Base-by-base conservation (phyloP, 2,888 invertebrate species). In the Drosophila anceps region DNA sequence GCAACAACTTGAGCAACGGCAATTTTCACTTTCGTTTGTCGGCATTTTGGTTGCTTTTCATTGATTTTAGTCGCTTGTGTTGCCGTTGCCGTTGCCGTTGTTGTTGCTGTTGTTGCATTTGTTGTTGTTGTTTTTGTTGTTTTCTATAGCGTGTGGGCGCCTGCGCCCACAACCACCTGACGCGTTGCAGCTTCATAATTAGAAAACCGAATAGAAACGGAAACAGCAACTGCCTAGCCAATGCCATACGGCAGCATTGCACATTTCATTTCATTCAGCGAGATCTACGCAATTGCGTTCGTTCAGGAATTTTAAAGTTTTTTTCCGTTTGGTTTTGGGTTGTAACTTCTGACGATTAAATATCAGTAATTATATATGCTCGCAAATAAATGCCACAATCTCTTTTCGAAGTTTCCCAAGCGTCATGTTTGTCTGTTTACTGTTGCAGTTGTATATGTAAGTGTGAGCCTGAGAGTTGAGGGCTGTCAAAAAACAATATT, bases 11-110 rank as follows among this genome's bases (percentile, higher is more conserved):
- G 15, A 53, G 46, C 62, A 59, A 55, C 43, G 27, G 55, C 43
- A 66, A 67, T 55, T 72, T 81, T 81, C 68, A 77, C 73, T 79
- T 79, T 79, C 73, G 68, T 80, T 78, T 76, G 61, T 74, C 69
- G 62, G 41, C 65, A 29, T 60, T 62, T 61, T 61, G 33, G 64
- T 58, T 31, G 33, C 33, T 35, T 46, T 58, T 44, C 18, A 44
- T 46, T 62, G 48, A 48, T 57, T 71, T 62, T 61, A 24, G 12
- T 50, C 39, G 31, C 43, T 48, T 24, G 15, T 58, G 53, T 9
- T 53, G 24, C 4, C 33, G 31, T 20, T 33, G 35, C 29, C 37
- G 27, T 18, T 57, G 48, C 18, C 20, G 15, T n/a, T 46, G 27
- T 29, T 61, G n/a, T n/a, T n/a, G n/a, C n/a, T n/a, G n/a, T n/a